A percentile compares a stretch with the other conserved stretches of the same genome.
phyloP scores from a whole-genome alignment of 2,888 invertebrate species.

The Apoda limacodes region DNA sequence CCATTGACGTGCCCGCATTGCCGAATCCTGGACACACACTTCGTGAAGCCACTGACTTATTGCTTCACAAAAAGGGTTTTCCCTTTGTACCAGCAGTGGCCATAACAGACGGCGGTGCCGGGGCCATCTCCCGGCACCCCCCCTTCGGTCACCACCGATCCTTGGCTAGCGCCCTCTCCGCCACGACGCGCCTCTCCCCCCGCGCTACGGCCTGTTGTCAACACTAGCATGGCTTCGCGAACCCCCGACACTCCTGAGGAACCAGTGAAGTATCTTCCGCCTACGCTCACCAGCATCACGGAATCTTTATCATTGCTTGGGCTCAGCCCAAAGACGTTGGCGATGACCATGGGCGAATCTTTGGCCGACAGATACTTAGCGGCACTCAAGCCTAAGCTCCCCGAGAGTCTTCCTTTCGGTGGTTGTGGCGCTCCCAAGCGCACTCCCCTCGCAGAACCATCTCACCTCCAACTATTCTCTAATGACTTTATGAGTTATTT shows the following conservation, averaged over 20 bases:
- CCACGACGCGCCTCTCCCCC: constrained; percentile 56
- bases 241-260: constrained; percentile 31
- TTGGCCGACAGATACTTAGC: constrained; percentile 56
- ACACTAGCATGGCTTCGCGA: constrained; percentile 61
- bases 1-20: constrained; percentile 93
- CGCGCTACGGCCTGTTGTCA: constrained; percentile 57
- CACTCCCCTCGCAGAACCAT: constrained; percentile 34
- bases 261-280: constrained; percentile 39
- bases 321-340: constrained; percentile 51
- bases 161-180: constrained; percentile 39
- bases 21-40: constrained; percentile 91
- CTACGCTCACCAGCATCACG: constrained; percentile 49
- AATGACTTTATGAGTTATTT: constrained; percentile 73
- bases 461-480: constrained; percentile 69
- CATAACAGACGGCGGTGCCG: constrained; percentile 87
- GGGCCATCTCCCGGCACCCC: constrained; percentile 68
- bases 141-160: constrained; percentile 22
- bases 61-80: constrained; percentile 83
- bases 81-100: constrained; percentile 81
- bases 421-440: constrained; percentile 40
- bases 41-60: constrained; percentile 89
- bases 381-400: constrained; percentile 49
- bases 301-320: constrained; percentile 57
- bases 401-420: constrained; percentile 28
- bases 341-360: constrained; percentile 58